These are phyloP conservation scores for Caligus rogercresseyi DNA, from an alignment of 1,140 invertebrate genomes.

Conservation along the genomic window DNA sequence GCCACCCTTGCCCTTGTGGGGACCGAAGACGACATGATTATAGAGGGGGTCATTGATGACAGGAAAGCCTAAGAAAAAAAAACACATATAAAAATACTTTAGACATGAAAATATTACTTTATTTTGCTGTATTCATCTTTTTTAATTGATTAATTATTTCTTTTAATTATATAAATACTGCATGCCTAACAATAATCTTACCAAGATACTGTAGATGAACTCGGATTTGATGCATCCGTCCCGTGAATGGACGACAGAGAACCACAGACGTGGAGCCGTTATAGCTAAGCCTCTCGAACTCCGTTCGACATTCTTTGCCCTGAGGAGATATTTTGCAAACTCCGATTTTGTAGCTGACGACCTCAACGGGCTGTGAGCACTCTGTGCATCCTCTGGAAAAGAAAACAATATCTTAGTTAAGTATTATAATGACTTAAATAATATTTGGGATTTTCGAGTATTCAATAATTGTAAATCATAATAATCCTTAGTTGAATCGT, in stretches of 20 bases:
- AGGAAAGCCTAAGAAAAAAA: conserved; percentile 53
- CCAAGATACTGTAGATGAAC: conserved; percentile 96
- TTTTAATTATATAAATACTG: too few species aligned
- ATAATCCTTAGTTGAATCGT: too few species aligned
- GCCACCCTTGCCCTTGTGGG: conserved; percentile 74
- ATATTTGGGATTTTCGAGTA: too few species aligned
- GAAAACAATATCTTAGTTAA: conserved; percentile 21
- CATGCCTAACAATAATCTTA: too few species aligned
- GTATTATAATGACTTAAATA: too few species aligned
- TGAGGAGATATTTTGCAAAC: conserved; percentile 75
- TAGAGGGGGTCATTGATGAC: conserved; percentile 93
- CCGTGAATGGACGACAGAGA: conserved; percentile 75
- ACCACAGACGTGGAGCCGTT: conserved; percentile 81
- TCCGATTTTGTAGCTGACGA: conserved; percentile 84
- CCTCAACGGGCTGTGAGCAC: conserved; percentile 77
- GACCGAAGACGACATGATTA: conserved; percentile 76
- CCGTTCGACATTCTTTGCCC: conserved; percentile 75
- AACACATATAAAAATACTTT: conserved; percentile 11
- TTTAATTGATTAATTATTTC: too few species aligned
- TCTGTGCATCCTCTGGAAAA: conserved; percentile 52
- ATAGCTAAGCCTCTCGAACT: conserved; percentile 64
- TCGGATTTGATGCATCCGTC: conserved; percentile 93
- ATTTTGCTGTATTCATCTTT: not conserved
- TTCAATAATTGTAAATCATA: too few species aligned
- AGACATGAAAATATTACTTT: not conserved